These are phyloP conservation scores for Etheostoma perlongum DNA, from an alignment of 2,797 vertebrate genomes.

Conservation along the genomic window DNA sequence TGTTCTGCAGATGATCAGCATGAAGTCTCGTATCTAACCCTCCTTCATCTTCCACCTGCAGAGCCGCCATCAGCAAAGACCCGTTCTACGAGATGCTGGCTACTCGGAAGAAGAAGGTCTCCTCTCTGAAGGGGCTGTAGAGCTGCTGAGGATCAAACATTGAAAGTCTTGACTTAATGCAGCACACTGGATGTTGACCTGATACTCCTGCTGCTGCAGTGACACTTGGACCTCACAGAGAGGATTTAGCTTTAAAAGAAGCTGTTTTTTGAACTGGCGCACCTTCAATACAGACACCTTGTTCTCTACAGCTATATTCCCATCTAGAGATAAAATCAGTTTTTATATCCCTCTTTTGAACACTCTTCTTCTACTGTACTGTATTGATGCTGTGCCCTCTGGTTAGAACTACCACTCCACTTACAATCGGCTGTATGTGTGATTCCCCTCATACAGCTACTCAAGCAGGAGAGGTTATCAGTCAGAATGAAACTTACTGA, in stretches of 20 bases:
- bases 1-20: not conserved
- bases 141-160: constrained; percentile 3
- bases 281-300: constrained; percentile 3
- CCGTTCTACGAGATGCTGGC: constrained; percentile 99
- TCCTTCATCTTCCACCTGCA: constrained; percentile 65
- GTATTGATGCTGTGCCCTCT: not conserved
- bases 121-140: constrained; percentile 91
- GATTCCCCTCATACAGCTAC: constrained; percentile 20
- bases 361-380: constrained; percentile 15
- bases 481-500: not conserved
- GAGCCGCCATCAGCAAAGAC: constrained; percentile 97
- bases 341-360: constrained; percentile 9
- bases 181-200: constrained; percentile 31
- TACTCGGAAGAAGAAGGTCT: constrained; percentile 97
- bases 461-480: constrained; percentile 2
- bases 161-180: not conserved
- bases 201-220: constrained; percentile 12
- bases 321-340: not conserved
- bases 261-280: not conserved
- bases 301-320: constrained; percentile 6
- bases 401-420: constrained; percentile 18
- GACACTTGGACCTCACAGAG: constrained; percentile 36
- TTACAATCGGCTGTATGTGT: constrained; percentile 24
- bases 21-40: not conserved
- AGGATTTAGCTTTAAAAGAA: constrained; percentile 15